phyloP scores from a whole-genome alignment of 2,888 invertebrate species.

The Cephus pulcher region DNA sequence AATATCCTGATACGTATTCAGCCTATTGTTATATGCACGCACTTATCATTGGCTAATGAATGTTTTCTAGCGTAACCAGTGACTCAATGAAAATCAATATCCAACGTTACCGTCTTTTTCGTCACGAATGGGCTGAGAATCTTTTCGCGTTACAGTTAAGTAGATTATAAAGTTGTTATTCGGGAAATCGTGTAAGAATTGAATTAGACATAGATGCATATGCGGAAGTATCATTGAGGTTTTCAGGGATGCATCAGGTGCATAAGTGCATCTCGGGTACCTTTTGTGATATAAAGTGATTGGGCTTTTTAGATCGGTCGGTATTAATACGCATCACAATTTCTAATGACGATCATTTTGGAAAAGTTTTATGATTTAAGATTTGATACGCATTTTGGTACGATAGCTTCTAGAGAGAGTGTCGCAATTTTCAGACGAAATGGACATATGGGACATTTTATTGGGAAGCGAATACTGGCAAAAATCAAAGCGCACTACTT shows the following conservation, averaged over 20 bases:
- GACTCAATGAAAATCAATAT: too few relatives aligned
- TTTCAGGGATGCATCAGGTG: neutral
- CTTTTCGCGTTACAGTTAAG: neutral
- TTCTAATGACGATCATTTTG: neutral
- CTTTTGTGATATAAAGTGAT: neutral
- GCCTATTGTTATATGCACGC: neutral
- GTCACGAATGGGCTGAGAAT: too few relatives aligned
- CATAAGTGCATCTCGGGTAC: neutral
- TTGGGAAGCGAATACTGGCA: neutral
- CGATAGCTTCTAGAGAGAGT: neutral
- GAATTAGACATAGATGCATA: neutral
- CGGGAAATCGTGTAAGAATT: neutral
- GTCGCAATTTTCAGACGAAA: neutral
- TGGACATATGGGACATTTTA: neutral
- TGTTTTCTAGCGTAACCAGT: neutral
- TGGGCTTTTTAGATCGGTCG: neutral
- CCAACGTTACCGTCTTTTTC: too few relatives aligned
- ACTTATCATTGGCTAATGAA: neutral
- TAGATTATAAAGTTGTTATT: neutral
- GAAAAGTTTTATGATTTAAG: neutral
- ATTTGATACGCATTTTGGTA: neutral
- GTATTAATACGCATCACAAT: neutral
- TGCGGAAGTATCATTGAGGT: neutral
- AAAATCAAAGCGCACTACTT: neutral
- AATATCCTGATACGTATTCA: neutral